A percentile compares a stretch with the other conserved stretches of the same genome.
These are phyloP conservation scores for Hipposideros larvatus DNA, from an alignment of 2,797 vertebrate species.

Conservation along the genomic window DNA sequence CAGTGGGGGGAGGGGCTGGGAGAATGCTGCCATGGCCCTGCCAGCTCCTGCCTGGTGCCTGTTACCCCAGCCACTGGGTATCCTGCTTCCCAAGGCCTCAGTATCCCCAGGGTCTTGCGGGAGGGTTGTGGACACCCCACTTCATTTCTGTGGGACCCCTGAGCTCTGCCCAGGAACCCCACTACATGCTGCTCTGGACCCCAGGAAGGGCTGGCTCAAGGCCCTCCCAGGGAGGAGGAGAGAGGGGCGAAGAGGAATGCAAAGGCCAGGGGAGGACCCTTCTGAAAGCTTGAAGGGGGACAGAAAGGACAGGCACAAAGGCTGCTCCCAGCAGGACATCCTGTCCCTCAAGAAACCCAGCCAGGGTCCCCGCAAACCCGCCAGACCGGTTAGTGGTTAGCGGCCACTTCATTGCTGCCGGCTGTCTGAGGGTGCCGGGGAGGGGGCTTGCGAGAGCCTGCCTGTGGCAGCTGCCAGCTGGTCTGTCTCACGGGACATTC, in stretches of 20 bases:
- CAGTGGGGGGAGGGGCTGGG: neutral
- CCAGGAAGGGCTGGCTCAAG: neutral
- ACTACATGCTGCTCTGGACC: neutral
- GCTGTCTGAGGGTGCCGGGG: neutral
- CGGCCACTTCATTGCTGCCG: neutral
- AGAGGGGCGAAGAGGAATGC: neutral
- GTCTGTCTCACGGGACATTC: neutral
- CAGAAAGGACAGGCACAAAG: neutral
- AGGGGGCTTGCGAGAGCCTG: neutral
- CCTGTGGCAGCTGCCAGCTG: neutral
- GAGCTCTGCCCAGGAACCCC: neutral
- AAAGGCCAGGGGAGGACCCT: neutral
- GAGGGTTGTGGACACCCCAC: too few species aligned
- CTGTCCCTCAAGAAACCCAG: neutral
- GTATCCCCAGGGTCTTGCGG: neutral
- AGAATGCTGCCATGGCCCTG: accelerated
- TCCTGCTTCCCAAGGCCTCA: neutral
- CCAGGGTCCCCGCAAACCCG: slow-evolving; percentile 55
- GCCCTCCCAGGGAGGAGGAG: neutral
- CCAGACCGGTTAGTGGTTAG: slow-evolving; percentile 65
- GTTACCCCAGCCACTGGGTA: neutral
- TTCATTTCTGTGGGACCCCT: neutral
- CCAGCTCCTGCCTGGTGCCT: neutral
- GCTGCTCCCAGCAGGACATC: neutral
- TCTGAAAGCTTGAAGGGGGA: neutral